Evolutionary conservation across 2,797 vertebrate genomes (phyloP).

Genomic region (Chrysocyon brachyurus): DNA sequence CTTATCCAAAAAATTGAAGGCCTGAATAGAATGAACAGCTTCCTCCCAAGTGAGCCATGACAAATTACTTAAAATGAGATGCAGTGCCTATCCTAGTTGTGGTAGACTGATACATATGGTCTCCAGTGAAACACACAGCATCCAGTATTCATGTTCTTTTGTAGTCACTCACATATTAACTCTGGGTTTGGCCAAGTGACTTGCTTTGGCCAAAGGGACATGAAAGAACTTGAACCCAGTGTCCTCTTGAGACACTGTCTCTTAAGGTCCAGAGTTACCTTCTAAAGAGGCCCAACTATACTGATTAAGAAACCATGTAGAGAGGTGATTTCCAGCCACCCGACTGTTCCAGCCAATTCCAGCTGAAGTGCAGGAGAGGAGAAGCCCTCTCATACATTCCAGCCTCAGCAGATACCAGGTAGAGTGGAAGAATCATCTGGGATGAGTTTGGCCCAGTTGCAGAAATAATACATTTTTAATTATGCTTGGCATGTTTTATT

Average conservation of each 20-base stretch:
- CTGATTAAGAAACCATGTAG: neutral
- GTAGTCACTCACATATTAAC: neutral
- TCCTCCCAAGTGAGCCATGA: neutral
- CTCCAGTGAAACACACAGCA: neutral
- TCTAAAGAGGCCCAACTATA: neutral
- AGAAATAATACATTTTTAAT: neutral
- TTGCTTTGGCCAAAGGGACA: neutral
- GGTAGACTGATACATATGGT: neutral
- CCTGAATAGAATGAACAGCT: neutral
- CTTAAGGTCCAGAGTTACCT: neutral
- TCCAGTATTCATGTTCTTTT: neutral
- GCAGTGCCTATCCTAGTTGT: neutral
- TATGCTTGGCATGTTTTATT: neutral
- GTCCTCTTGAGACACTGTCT: neutral
- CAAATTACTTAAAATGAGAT: neutral
- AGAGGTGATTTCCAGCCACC: neutral
- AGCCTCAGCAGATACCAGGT: neutral
- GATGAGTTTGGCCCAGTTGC: neutral
- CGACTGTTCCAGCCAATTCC: neutral
- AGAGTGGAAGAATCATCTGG: neutral
- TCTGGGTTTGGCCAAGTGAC: neutral
- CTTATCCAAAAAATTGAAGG: neutral
- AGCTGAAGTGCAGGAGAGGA: neutral
- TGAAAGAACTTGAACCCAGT: neutral
- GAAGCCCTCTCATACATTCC: neutral